These are phyloP conservation scores for Lepidochitona cinerea DNA, from an alignment of 2,888 invertebrate genomes.

Conservation along the genomic window DNA sequence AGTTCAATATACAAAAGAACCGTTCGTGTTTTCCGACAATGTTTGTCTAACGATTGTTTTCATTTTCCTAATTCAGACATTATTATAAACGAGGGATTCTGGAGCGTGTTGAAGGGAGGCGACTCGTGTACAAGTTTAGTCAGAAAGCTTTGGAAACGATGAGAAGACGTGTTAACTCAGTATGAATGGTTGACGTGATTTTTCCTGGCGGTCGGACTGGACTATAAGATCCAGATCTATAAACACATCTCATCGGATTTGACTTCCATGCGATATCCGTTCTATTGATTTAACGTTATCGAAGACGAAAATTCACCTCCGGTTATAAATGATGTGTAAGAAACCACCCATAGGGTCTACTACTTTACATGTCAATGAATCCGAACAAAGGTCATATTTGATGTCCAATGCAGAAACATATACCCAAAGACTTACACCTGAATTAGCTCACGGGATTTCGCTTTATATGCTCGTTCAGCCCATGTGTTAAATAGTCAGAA, in stretches of 20 bases:
- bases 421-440: too few relatives aligned
- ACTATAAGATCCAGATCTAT: neutral
- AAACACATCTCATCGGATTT: neutral
- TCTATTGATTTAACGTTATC: too few relatives aligned
- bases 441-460: neutral
- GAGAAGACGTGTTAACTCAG: slow-evolving; percentile 24
- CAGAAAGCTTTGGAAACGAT: slow-evolving; percentile 52
- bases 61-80: slow-evolving; percentile 53
- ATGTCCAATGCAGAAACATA: too few relatives aligned
- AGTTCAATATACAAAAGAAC: too few relatives aligned
- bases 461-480: neutral
- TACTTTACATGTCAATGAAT: too few relatives aligned
- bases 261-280: neutral
- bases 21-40: too few relatives aligned
- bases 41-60: neutral
- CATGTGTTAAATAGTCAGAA: too few relatives aligned
- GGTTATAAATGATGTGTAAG: too few relatives aligned
- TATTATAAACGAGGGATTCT: slow-evolving; percentile 65
- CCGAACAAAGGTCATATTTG: too few relatives aligned
- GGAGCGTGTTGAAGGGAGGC: slow-evolving; percentile 60
- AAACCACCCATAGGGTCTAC: too few relatives aligned
- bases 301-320: too few relatives aligned
- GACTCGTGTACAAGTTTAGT: slow-evolving; percentile 63
- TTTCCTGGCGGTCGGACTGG: neutral
- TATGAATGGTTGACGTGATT: neutral